These are phyloP conservation scores for Holotrichia oblita DNA, from an alignment of 1,140 invertebrate species.

Conservation along the genomic window DNA sequence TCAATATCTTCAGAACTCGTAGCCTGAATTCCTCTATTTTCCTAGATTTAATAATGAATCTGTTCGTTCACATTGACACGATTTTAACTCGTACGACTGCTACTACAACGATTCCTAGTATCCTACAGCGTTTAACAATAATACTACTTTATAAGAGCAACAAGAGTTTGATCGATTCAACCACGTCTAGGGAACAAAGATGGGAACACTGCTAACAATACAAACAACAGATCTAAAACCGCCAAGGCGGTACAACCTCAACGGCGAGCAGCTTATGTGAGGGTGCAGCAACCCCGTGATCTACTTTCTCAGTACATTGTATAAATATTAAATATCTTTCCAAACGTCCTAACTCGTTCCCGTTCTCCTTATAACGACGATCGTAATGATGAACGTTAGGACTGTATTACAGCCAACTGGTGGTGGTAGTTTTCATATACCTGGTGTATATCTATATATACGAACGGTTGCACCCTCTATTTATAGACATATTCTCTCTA, in stretches of 20 bases:
- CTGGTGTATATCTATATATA: too few species aligned
- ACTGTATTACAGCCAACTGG: background rate
- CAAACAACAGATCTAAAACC: conserved; percentile 11
- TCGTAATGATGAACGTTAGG: background rate
- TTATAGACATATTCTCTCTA: conserved; percentile 8
- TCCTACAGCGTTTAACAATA: background rate
- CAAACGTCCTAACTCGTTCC: background rate
- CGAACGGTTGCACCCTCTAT: conserved; percentile 2
- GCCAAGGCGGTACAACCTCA: background rate
- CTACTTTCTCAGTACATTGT: background rate
- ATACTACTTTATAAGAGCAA: background rate
- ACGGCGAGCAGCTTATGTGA: background rate
- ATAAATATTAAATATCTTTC: conserved; percentile 9
- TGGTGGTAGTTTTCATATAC: background rate
- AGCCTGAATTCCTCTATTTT: too few species aligned
- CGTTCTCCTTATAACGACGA: background rate
- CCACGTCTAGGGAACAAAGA: background rate
- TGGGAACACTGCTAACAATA: background rate
- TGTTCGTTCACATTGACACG: too few species aligned
- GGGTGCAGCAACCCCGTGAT: background rate
- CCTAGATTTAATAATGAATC: too few species aligned
- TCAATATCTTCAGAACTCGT: too few species aligned
- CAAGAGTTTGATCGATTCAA: conserved; percentile 10
- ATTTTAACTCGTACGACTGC: background rate
- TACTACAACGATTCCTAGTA: background rate